These are phyloP conservation scores for Abscondita cerata DNA, from an alignment of 2,888 invertebrate genomes.

Conservation along the genomic window DNA sequence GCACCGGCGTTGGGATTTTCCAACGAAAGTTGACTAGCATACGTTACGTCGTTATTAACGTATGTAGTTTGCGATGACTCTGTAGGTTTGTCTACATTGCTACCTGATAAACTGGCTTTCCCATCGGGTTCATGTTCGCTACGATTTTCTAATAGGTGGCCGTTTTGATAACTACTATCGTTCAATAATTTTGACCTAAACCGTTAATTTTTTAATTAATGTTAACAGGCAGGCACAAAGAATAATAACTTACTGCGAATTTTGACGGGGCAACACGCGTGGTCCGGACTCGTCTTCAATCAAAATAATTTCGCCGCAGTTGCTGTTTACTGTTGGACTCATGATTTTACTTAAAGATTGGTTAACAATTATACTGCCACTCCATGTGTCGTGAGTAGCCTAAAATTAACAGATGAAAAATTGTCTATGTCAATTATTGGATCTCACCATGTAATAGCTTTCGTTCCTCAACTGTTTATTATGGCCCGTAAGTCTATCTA, in stretches of 20 bases:
- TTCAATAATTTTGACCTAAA: slow-evolving; percentile 23
- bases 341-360: slow-evolving; percentile 54
- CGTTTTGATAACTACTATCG: slow-evolving; percentile 27
- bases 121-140: slow-evolving; percentile 57
- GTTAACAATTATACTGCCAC: slow-evolving; percentile 57
- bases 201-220: neutral
- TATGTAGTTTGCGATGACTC: slow-evolving; percentile 49
- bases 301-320: slow-evolving; percentile 60
- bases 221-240: neutral
- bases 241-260: slow-evolving; percentile 47
- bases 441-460: slow-evolving; percentile 86
- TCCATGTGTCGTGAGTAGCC: slow-evolving; percentile 68
- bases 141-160: slow-evolving; percentile 49
- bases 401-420: slow-evolving; percentile 42
- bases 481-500: slow-evolving; percentile 81
- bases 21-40: slow-evolving; percentile 76
- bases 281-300: slow-evolving; percentile 65
- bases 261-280: slow-evolving; percentile 52
- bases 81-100: slow-evolving; percentile 49
- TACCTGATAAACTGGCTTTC: slow-evolving; percentile 50
- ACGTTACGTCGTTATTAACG: slow-evolving; percentile 62
- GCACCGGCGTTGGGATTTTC: slow-evolving; percentile 68
- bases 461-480: slow-evolving; percentile 76
- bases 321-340: slow-evolving; percentile 62
- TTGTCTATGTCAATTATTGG: neutral